Conservation (phyloP, 2,797 vertebrate species). For the Myotis daubentonii region DNA sequence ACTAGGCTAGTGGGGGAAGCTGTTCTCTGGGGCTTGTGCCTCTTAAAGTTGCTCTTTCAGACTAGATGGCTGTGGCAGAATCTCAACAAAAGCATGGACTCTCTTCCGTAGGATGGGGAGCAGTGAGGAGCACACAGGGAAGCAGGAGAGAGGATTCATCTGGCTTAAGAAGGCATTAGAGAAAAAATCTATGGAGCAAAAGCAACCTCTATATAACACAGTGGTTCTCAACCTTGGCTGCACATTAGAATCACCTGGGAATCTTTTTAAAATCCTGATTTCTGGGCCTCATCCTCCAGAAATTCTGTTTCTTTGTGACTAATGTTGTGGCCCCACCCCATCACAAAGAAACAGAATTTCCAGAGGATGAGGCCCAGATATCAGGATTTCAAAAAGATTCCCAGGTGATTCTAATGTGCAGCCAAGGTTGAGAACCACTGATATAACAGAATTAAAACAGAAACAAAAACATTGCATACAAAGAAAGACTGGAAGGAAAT, state of each 20-base stretch:
- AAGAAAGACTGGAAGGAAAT: slow-evolving; percentile 5
- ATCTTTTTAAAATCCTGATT: too few species aligned
- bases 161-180: slow-evolving; percentile 47
- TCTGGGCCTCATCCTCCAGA: too few species aligned
- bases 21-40: not conserved
- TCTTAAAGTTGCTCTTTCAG: slow-evolving; percentile 11
- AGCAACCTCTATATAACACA: not conserved
- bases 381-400: too few species aligned
- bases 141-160: not conserved
- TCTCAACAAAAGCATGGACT: slow-evolving; percentile 24
- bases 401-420: too few species aligned
- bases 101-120: not conserved
- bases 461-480: not conserved
- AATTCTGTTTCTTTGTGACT: too few species aligned
- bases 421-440: too few species aligned
- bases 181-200: slow-evolving; percentile 34
- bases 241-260: too few species aligned
- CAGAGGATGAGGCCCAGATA: too few species aligned
- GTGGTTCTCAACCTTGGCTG: too few species aligned
- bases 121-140: slow-evolving; percentile 8
- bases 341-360: too few species aligned
- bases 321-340: too few species aligned
- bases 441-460: not conserved
- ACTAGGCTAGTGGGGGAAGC: not conserved
- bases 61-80: slow-evolving; percentile 39